These are phyloP conservation scores for Piscicola geometra DNA, from an alignment of 2,888 invertebrate species.

Conservation along the genomic window DNA sequence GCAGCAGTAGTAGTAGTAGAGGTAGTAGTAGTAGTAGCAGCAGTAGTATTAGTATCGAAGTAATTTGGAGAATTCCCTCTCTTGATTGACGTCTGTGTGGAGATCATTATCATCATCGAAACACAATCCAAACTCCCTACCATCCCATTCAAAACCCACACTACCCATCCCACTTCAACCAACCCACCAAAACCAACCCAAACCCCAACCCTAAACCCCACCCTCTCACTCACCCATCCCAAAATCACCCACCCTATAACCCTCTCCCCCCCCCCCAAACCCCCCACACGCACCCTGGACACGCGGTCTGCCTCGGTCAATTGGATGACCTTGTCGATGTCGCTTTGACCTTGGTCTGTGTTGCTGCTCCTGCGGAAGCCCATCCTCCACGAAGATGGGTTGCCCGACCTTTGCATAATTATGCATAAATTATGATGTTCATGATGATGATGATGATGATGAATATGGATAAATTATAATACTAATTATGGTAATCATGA, in stretches of 20 bases:
- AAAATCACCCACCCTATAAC: too few species aligned
- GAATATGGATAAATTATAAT: too few species aligned
- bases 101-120: not conserved
- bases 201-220: too few species aligned
- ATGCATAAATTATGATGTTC: too few species aligned
- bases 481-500: too few species aligned
- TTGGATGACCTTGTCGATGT: conserved; percentile 4
- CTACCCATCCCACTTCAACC: not conserved
- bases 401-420: too few species aligned
- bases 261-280: too few species aligned
- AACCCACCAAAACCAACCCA: not conserved
- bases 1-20: not conserved
- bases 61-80: not conserved
- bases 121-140: too few species aligned
- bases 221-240: too few species aligned
- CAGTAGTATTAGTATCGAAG: not conserved
- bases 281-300: not conserved
- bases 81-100: not conserved
- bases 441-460: too few species aligned
- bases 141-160: too few species aligned
- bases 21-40: not conserved
- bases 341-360: conserved; percentile 15
- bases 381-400: conserved; percentile 27
- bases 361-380: conserved; percentile 18
- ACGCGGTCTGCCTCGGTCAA: conserved; percentile 8